Conservation (phyloP, 2,113 vertebrate species). For the Chaetura pelagica region DNA sequence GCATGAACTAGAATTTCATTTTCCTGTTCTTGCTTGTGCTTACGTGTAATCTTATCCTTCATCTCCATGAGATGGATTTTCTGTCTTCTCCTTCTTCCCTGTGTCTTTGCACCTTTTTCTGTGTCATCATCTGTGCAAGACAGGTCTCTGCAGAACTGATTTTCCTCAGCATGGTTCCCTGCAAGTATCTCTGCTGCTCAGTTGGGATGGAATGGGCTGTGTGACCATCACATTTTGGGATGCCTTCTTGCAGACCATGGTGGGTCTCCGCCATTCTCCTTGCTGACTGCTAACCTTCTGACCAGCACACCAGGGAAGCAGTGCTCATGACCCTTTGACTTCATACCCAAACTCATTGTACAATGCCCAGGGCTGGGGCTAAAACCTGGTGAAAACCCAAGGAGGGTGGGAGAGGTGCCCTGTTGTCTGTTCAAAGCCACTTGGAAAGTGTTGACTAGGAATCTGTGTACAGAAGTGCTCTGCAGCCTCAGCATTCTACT, state of each 20-base stretch:
- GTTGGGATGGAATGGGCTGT: background rate
- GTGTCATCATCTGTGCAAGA: background rate
- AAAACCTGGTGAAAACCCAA: too few relatives aligned
- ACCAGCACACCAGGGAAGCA: background rate
- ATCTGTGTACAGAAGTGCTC: background rate
- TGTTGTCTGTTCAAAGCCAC: background rate
- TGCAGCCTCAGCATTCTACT: conserved; percentile 15
- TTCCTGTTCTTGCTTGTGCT: background rate
- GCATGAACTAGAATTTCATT: background rate
- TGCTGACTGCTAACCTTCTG: background rate
- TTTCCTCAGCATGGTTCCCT: background rate
- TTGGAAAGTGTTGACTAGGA: background rate
- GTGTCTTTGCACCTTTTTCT: background rate
- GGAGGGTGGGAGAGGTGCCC: background rate
- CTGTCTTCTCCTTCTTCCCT: background rate
- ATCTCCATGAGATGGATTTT: background rate
- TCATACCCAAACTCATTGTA: background rate
- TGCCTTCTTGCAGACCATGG: background rate
- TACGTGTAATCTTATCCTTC: background rate
- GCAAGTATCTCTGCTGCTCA: background rate
- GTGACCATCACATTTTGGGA: background rate
- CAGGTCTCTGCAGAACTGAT: background rate
- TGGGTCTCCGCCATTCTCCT: background rate
- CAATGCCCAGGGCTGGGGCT: background rate
- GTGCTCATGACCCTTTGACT: fast-evolving